Conservation (phyloP, 2,888 invertebrate genomes). For the Octodonta nipae region DNA sequence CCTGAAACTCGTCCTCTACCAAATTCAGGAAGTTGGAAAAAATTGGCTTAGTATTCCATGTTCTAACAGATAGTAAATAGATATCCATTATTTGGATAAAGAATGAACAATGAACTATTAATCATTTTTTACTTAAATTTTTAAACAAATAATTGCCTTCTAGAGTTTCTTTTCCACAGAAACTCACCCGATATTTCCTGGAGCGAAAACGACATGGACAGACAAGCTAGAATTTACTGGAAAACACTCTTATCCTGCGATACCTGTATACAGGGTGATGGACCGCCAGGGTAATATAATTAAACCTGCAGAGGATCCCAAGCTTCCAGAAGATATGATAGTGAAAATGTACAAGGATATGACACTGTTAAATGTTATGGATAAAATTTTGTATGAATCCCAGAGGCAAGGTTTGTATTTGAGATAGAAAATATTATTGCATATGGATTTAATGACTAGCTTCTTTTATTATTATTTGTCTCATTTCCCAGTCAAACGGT, state of each 20-base stretch:
- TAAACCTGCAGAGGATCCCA: slow-evolving; percentile 44
- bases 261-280: slow-evolving; percentile 65
- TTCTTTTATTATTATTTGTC: too few species aligned
- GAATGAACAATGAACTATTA: too few species aligned
- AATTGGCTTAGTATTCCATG: too few species aligned
- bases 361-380: slow-evolving; percentile 82
- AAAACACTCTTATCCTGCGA: slow-evolving; percentile 42
- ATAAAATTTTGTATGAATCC: slow-evolving; percentile 91
- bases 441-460: too few species aligned
- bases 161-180: too few species aligned
- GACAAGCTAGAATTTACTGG: slow-evolving; percentile 45
- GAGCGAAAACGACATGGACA: slow-evolving; percentile 48
- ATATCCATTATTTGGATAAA: too few species aligned
- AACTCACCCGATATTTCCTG: slow-evolving; percentile 47
- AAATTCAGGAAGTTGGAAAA: too few species aligned
- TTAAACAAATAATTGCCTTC: too few species aligned
- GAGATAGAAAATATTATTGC: neutral
- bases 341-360: slow-evolving; percentile 87
- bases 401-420: slow-evolving; percentile 43
- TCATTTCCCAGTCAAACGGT: too few species aligned
- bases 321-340: slow-evolving; percentile 55
- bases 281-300: slow-evolving; percentile 54
- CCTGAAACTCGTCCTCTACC: too few species aligned
- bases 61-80: too few species aligned
- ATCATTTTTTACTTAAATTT: too few species aligned